Evolutionary conservation across 2,797 vertebrate species (phyloP), one percentile per base, ranked within the genome.

Genomic region (Morus bassanus): DNA sequence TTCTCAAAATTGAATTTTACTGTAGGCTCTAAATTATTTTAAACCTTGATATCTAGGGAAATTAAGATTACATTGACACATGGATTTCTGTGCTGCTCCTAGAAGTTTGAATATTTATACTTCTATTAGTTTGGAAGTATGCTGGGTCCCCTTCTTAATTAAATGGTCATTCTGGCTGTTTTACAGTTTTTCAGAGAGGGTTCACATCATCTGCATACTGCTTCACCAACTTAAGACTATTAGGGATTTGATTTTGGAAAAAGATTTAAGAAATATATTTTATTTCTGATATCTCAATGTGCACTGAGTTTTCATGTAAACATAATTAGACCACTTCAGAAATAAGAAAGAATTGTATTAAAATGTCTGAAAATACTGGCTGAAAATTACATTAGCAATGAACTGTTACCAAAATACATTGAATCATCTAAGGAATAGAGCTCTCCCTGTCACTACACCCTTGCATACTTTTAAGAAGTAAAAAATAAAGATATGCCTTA

Each of bases 1-100:
- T 88, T 65, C 75, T 89, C 78, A 82, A 82, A 85, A 94, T 18
- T 75, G 45, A 82, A 72, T 87, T 96, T 91, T 89, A 64, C 37
- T 85, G 37, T 65, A 85, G 68, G 39, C 19, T 93, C 27, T 85
- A 85, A 79, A 91, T 83, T 83, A 88, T 80, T 93, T 94, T 73
- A 83, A 91, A 85, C 28, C 35, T 60, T 9, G 9, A 69, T 70
- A 39, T 54, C 90, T 83, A 39, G 87, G 86, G 84, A 93, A 91
- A 95, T 93, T 84, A 93, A 68, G 77, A 51, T 87, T 84, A 70
- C 69, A 84, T 19, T 89, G 84, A 63, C 41, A 78, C 41, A 63
- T 31, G n/a, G 56, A 91, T 77, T 88, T 85, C 92, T 70, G 68
- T 79, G 60, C 46, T 70, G 46, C 35, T 76, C 11, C 41, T 74